These are phyloP conservation scores for Drosophila anomelani DNA, from an alignment of 2,888 invertebrate genomes.

Conservation along the genomic window DNA sequence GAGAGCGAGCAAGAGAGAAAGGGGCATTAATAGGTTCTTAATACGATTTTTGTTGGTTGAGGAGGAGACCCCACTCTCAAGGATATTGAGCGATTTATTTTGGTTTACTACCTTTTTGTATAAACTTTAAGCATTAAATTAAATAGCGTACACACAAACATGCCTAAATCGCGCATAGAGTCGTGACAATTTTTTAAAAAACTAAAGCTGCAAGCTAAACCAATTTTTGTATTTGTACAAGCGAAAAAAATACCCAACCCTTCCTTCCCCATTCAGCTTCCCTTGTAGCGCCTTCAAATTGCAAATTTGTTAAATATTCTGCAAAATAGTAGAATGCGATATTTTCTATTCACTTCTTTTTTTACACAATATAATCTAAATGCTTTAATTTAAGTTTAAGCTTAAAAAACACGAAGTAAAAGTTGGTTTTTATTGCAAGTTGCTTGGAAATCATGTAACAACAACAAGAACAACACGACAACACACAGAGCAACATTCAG, in stretches of 20 bases:
- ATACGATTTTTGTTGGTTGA: constrained; percentile 36
- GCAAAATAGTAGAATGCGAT: constrained; percentile 21
- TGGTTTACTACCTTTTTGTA: constrained; percentile 30
- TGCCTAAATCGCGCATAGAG: constrained; percentile 50
- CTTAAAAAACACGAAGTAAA: constrained; percentile 43
- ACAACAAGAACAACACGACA: neutral
- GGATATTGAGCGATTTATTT: constrained; percentile 26
- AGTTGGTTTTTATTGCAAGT: constrained; percentile 45
- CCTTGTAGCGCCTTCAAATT: constrained; percentile 44
- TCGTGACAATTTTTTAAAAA: constrained; percentile 56
- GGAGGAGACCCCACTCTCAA: constrained; percentile 16
- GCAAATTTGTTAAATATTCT: constrained; percentile 36
- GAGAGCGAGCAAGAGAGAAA: constrained; percentile 23
- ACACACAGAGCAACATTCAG: constrained; percentile 11
- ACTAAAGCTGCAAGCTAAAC: constrained; percentile 68
- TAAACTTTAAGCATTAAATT: constrained; percentile 36
- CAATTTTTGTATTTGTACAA: constrained; percentile 73
- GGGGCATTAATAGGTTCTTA: constrained; percentile 30
- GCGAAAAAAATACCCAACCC: constrained; percentile 20
- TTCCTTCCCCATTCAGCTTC: constrained; percentile 19
- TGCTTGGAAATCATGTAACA: constrained; percentile 22
- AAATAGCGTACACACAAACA: constrained; percentile 31
- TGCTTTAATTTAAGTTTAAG: constrained; percentile 64
- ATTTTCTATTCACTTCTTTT: constrained; percentile 23
- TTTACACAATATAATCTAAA: constrained; percentile 31